Evolutionary conservation across 2,888 invertebrate genomes (phyloP), one percentile per base, ranked within the genome.

Genomic region (Thera britannica): DNA sequence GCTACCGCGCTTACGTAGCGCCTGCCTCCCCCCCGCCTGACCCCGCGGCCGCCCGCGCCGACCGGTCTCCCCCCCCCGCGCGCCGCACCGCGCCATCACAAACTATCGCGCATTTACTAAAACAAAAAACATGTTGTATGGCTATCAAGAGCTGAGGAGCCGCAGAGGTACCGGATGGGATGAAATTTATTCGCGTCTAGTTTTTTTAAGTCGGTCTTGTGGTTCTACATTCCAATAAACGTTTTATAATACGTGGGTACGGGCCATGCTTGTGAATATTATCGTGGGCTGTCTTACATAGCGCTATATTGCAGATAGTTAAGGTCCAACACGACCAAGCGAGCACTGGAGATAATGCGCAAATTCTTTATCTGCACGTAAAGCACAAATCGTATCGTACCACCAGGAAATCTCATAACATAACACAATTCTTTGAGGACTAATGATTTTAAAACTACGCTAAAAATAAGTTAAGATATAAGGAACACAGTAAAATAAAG

Each of bases 1-100:
- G 93, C 93, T 93, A 93, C 93, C 92, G 93, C 93, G 93, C 92
- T 93, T 93, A 93, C 93, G 93, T 93, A 93, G 93, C 92, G 90
- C 90, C 92, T 86, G 83, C 82, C 79, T 75, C 78, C 77, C 72
- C 76, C 75, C 73, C 77, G 75, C 55, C 55, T n/a, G 35, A 38
- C 57, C 57, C 57, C 57, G 57, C 57, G 9, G 57, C 41, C 56
- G 57, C 74, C 79, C 80, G 80, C 83, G 85, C 78, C 82, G 81
- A 88, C 88, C 88, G 88, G 88, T 88, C 87, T 83, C 78, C 83
- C 84, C 83, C 83, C 83, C 85, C 81, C 84, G 78, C 84, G 77
- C 81, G 79, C 84, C 86, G 62, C 65, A 84, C 88, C 87, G 85
- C 87, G 85, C 88, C 91, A 89, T 90, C 90, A 90, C 87, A 89